Base-by-base conservation (phyloP, 1,140 invertebrate species). In the Drosophila burlai region DNA sequence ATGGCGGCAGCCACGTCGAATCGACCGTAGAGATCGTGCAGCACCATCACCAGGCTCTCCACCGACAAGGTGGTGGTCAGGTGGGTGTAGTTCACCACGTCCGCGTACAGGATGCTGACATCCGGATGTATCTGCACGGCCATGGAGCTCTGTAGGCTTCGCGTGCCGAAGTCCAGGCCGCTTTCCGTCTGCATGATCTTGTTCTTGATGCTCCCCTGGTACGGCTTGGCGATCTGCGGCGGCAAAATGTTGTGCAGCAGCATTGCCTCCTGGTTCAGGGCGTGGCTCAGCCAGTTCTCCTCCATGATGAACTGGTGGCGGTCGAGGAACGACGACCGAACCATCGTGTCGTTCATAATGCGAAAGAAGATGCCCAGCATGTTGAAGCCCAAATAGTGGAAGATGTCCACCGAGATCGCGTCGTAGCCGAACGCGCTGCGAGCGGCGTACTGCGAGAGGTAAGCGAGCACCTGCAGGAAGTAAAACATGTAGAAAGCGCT, bases 61-160 rank as follows among this genome's bases (percentile, higher is more conserved):
- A 97, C 96, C 0, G 95, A 94, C 40, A 99, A 93, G 2, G 95
- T 96, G 0, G 96, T 96, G 0, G 98, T 98, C 81, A 99, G 94
- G 36, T 96, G 95, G 1, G 98, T 99, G 91, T 98, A 99, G 91
- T 99, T 99, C 3, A 99, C 98, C 45, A 99, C 98, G 93, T 99
- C 98, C 0, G 98, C 98, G 93, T 98, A 99, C 3, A 99, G 93
- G 77, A 99, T 98, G 65, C 96, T 97, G 10, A 99, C 98, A 92
- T 98, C 96, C 5, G 97, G 94, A 93, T 98, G 97, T 38, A 96
- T 95, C 93, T 98, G 96, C 10, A 99, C 95, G 86, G 97, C 97
- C 4, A 98, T 93, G 87, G 98, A 95, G 67, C 97, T 97, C 91
- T 79, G 69, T 0, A 11, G 6, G 9, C 18, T 16, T 3, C 6